Conservation (phyloP, 2,888 invertebrate species). For the Archips crataeganus region DNA sequence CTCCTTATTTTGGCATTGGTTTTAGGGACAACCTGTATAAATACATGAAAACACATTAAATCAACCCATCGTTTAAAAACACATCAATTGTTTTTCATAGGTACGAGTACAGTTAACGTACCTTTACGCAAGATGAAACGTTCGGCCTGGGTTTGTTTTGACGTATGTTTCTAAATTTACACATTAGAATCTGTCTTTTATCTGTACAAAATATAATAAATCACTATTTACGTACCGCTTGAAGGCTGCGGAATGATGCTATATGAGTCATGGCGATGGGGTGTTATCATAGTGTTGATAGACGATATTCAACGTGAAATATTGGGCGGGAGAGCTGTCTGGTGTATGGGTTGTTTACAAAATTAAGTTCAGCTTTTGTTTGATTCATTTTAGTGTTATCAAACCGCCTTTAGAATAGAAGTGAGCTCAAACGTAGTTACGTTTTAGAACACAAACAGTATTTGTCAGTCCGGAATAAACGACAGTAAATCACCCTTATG, state of each 20-base stretch:
- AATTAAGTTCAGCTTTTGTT: not conserved
- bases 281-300: constrained; percentile 2
- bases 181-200: constrained; percentile 8
- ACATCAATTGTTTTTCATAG: not conserved
- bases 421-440: no score
- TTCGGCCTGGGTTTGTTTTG: constrained; percentile 15
- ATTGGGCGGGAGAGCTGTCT: not conserved
- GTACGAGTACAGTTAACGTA: not conserved
- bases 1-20: no score
- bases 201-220: constrained; percentile 18
- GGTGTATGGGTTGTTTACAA: not conserved
- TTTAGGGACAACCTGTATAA: no score
- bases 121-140: not conserved
- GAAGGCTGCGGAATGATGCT: not conserved
- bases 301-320: not conserved
- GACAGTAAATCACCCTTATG: no score
- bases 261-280: not conserved
- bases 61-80: not conserved
- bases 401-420: no score
- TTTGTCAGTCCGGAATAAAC: no score
- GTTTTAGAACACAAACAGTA: no score
- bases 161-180: constrained; percentile 27
- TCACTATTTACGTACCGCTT: constrained; percentile 8
- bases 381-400: not conserved
- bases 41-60: not conserved